These are phyloP conservation scores for Polia nebulosa DNA, from an alignment of 2,888 invertebrate genomes.

Conservation along the genomic window DNA sequence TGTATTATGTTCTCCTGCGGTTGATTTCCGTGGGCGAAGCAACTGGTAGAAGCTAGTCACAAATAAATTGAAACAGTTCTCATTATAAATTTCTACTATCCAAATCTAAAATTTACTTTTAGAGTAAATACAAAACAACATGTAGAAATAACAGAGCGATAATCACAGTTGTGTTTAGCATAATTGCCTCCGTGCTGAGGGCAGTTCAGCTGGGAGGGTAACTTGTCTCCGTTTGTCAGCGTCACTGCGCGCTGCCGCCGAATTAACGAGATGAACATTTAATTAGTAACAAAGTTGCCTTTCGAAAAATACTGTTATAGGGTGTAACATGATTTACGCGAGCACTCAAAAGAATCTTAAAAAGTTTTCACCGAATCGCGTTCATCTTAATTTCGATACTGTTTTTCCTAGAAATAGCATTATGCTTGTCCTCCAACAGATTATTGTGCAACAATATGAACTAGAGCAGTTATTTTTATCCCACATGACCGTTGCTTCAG, in stretches of 20 bases:
- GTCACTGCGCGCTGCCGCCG: slow-evolving; percentile 24
- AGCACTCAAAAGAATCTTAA: neutral
- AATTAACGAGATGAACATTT: slow-evolving; percentile 57
- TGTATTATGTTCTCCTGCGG: no score
- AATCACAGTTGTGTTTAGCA: slow-evolving; percentile 42
- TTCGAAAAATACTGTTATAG: slow-evolving; percentile 37
- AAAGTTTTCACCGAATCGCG: neutral
- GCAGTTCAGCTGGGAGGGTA: slow-evolving; percentile 31
- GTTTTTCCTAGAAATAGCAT: neutral
- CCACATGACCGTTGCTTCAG: neutral
- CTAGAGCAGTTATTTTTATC: slow-evolving; percentile 28
- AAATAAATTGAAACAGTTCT: neutral
- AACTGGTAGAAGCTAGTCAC: neutral
- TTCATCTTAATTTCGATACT: neutral
- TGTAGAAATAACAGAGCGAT: slow-evolving; percentile 23
- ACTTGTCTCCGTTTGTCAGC: slow-evolving; percentile 50
- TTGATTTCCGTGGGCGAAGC: neutral
- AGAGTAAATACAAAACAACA: neutral
- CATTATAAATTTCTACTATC: neutral
- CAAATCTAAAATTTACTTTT: neutral
- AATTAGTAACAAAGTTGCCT: slow-evolving; percentile 53
- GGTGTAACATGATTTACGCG: slow-evolving; percentile 9
- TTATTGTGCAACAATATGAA: slow-evolving; percentile 26
- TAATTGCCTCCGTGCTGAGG: slow-evolving; percentile 28
- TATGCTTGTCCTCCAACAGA: neutral